Conservation (phyloP, 2,113 vertebrate genomes). For the Heterochromis multidens region DNA sequence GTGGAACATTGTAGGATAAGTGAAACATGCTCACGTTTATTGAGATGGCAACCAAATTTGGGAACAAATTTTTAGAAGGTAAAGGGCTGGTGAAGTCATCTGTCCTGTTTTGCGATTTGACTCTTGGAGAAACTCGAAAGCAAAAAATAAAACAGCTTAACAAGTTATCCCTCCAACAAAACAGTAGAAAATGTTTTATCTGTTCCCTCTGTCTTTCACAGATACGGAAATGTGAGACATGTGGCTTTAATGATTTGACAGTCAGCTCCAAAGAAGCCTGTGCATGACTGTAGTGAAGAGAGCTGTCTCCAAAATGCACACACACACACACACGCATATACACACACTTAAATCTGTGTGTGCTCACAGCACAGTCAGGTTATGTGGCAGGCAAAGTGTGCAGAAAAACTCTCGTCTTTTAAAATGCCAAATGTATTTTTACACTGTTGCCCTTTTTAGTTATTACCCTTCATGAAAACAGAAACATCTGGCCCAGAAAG, state of each 20-base stretch:
- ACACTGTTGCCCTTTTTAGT: not conserved
- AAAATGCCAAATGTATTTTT: not conserved
- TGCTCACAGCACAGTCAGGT: not conserved
- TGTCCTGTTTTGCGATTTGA: not conserved
- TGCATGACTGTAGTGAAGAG: not conserved
- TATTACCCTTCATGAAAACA: not conserved
- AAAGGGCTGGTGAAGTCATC: not conserved
- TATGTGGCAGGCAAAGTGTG: not conserved
- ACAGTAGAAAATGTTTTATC: constrained; percentile 19
- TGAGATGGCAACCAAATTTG: not conserved
- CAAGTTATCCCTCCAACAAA: not conserved
- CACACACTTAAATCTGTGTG: not conserved
- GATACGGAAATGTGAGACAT: constrained; percentile 30
- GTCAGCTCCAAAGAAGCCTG: not conserved
- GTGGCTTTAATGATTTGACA: constrained; percentile 17
- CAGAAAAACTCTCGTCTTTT: not conserved
- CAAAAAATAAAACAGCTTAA: constrained; percentile 17
- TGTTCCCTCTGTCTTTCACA: constrained; percentile 22
- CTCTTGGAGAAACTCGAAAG: not conserved
- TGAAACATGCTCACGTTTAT: not conserved
- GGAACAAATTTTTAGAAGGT: not conserved
- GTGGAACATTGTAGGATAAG: not conserved
- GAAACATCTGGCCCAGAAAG: not conserved
- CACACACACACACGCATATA: too few species aligned
- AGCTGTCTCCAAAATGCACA: not conserved